Percentiles rank a stretch among this genome's conserved stretches.
Conservation (phyloP, 2,888 invertebrate species). For the Choristoneura rosaceana region DNA sequence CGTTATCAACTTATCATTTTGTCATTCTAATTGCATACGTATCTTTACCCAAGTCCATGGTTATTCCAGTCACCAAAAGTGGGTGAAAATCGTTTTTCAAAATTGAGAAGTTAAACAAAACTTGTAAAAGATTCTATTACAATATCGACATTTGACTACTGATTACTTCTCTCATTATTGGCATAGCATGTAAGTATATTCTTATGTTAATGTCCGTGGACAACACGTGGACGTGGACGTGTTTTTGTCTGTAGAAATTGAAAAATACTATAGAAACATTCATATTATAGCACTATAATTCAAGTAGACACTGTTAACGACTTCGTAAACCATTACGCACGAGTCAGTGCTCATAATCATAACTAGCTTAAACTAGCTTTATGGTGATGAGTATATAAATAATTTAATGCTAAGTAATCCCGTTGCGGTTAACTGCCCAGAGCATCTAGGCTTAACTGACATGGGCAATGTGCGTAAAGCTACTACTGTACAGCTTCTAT, state of each 20-base stretch:
- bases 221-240: too few relatives aligned
- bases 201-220: too few relatives aligned
- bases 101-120: too few relatives aligned
- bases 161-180: too few relatives aligned
- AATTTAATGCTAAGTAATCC: conserved; percentile 51
- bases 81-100: too few relatives aligned
- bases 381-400: conserved; percentile 60
- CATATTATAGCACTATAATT: neutral
- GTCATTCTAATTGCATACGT: too few relatives aligned
- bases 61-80: too few relatives aligned
- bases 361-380: conserved; percentile 47
- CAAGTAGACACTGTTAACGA: neutral
- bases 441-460: conserved; percentile 26
- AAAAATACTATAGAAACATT: neutral
- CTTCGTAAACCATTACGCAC: conserved; percentile 31
- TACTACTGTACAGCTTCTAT: neutral
- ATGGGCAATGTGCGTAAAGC: neutral
- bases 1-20: too few relatives aligned
- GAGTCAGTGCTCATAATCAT: conserved; percentile 12
- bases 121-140: too few relatives aligned
- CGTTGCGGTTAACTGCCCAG: conserved; percentile 26
- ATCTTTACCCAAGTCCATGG: too few relatives aligned
- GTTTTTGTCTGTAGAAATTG: neutral
- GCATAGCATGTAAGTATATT: too few relatives aligned
- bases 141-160: too few relatives aligned